Evolutionary conservation across 2,113 vertebrate genomes (phyloP).

Genomic region (Peromyscus maniculatus): DNA sequence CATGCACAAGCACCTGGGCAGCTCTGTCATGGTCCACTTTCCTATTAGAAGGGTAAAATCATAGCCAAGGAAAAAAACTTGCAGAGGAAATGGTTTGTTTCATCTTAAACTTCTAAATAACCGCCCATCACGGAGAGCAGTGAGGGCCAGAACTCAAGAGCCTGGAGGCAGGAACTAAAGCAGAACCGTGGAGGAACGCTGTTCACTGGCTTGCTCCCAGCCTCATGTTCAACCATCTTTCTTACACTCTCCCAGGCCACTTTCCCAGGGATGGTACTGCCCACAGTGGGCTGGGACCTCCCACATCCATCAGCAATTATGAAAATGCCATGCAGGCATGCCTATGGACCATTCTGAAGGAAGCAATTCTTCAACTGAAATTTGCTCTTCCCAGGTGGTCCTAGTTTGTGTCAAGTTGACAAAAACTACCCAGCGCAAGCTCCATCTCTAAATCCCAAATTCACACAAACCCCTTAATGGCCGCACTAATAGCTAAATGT

Average conservation of each 20-base stretch:
- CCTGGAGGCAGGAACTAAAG: background rate
- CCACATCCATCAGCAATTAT: background rate
- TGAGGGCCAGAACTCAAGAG: background rate
- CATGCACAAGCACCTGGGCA: background rate
- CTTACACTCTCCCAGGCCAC: background rate
- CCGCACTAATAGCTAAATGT: constrained; percentile 21
- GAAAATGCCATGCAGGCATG: background rate
- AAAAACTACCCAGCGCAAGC: background rate
- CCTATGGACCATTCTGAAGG: background rate
- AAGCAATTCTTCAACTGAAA: background rate
- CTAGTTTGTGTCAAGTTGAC: background rate
- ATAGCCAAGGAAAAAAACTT: background rate
- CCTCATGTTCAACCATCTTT: background rate
- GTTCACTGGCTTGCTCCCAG: background rate
- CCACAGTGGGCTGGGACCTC: background rate
- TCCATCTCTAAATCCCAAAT: background rate
- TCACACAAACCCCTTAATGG: background rate
- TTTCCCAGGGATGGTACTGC: background rate
- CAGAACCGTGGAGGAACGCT: background rate
- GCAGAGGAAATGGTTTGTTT: background rate
- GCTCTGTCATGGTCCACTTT: background rate
- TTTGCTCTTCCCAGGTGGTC: background rate
- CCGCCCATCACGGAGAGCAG: background rate
- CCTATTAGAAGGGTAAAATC: background rate
- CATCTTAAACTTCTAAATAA: background rate